A percentile compares a stretch with the other conserved stretches of the same genome.
Evolutionary conservation across 2,797 vertebrate species (phyloP).

Genomic region (Adrianichthys oophorus): DNA sequence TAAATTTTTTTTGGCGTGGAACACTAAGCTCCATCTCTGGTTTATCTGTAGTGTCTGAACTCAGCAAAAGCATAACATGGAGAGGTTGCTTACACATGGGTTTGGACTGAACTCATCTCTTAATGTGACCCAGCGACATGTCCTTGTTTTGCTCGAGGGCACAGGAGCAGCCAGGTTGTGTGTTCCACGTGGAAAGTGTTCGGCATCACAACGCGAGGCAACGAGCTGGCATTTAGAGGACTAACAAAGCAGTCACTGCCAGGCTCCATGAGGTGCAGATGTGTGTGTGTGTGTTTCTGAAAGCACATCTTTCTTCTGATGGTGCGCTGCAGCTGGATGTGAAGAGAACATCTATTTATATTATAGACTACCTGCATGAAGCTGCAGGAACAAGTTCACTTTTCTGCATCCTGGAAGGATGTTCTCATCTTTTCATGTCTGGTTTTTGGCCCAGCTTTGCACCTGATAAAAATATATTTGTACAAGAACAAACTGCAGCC

Average conservation of each 20-base stretch:
- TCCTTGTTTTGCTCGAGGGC: too few species aligned
- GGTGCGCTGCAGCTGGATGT: neutral
- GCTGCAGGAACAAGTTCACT: neutral
- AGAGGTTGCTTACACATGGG: too few species aligned
- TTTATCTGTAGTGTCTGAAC: too few species aligned
- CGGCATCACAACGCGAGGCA: slow-evolving; percentile 64
- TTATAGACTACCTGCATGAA: neutral
- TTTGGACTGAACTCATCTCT: too few species aligned
- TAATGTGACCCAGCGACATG: too few species aligned
- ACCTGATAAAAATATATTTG: neutral
- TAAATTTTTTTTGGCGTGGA: too few species aligned
- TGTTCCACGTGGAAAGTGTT: neutral
- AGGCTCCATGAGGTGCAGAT: slow-evolving; percentile 34
- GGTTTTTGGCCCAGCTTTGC: slow-evolving; percentile 1
- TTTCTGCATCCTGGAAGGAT: neutral
- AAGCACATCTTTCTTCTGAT: neutral
- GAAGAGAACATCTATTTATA: neutral
- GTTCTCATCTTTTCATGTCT: neutral
- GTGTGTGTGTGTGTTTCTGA: slow-evolving; percentile 15
- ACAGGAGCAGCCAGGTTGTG: too few species aligned
- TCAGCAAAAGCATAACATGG: too few species aligned
- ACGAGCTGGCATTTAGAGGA: slow-evolving; percentile 62
- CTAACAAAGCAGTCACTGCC: slow-evolving; percentile 62
- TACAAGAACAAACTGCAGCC: neutral
- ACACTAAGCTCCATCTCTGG: too few species aligned